A percentile compares a stretch with the other conserved stretches of the same genome.
Evolutionary conservation across 2,113 vertebrate species (phyloP).

Genomic region (Chrysochloris asiatica): DNA sequence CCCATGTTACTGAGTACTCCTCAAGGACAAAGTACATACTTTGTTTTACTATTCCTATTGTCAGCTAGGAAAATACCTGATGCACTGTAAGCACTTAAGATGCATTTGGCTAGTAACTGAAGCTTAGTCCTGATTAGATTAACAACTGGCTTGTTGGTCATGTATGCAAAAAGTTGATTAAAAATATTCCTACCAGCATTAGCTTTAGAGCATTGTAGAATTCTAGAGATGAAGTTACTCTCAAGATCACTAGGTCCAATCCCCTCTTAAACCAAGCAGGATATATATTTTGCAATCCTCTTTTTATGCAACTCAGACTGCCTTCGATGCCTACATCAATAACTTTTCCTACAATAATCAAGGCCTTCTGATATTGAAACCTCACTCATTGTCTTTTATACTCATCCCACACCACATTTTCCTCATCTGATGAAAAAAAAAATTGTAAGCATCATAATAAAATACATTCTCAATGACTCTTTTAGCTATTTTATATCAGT

Average conservation of each 20-base stretch:
- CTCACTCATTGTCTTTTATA: neutral
- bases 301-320: neutral
- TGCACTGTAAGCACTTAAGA: neutral
- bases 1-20: neutral
- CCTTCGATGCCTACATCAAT: neutral
- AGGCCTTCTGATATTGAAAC: slow-evolving; percentile 35
- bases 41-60: neutral
- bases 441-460: slow-evolving; percentile 32
- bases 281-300: slow-evolving; percentile 16
- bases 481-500: neutral
- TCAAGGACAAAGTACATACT: neutral
- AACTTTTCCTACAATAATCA: slow-evolving; percentile 1
- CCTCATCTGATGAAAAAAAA: neutral
- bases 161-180: slow-evolving; percentile 8
- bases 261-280: neutral
- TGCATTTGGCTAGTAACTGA: slow-evolving; percentile 44
- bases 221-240: slow-evolving; percentile 19
- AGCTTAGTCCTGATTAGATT: neutral
- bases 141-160: neutral
- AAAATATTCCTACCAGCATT: neutral
- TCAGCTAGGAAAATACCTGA: neutral
- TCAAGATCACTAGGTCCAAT: neutral
- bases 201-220: slow-evolving; percentile 28
- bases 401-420: neutral
- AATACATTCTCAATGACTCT: slow-evolving; percentile 34